These are phyloP conservation scores for Brienomyrus longianalis DNA, from an alignment of 2,113 vertebrate genomes.

Conservation along the genomic window DNA sequence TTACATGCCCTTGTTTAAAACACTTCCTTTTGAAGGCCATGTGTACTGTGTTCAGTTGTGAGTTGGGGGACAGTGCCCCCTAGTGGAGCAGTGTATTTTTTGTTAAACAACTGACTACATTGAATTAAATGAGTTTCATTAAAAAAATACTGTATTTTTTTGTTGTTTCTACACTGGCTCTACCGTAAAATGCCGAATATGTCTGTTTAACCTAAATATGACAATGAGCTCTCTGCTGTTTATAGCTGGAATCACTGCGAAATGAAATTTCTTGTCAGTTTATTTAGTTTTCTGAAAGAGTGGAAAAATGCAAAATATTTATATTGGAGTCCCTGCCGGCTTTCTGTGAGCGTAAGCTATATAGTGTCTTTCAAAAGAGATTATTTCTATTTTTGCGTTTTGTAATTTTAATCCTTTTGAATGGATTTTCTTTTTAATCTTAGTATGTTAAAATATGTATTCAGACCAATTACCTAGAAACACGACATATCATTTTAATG, in stretches of 20 bases:
- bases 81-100: conserved; percentile 24
- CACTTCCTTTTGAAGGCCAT: conserved; percentile 32
- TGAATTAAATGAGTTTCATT: conserved; percentile 42
- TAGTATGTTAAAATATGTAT: conserved; percentile 33
- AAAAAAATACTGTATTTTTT: conserved; percentile 48
- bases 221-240: conserved; percentile 52
- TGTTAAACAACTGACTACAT: neutral
- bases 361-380: conserved; percentile 59
- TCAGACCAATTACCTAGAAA: conserved; percentile 37
- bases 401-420: conserved; percentile 36
- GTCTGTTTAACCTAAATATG: conserved; percentile 41
- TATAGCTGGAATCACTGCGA: conserved; percentile 52
- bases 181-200: conserved; percentile 33
- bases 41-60: conserved; percentile 18
- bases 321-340: conserved; percentile 60
- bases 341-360: conserved; percentile 65
- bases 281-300: conserved; percentile 41
- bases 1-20: conserved; percentile 19
- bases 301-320: conserved; percentile 64
- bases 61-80: conserved; percentile 22
- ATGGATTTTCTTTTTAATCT: conserved; percentile 13
- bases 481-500: conserved; percentile 25
- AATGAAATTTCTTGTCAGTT: conserved; percentile 35
- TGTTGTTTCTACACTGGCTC: conserved; percentile 61
- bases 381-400: conserved; percentile 47